phyloP scores from a whole-genome alignment of 23 tunicate genomes.

The Oikopleura dioica region DNA sequence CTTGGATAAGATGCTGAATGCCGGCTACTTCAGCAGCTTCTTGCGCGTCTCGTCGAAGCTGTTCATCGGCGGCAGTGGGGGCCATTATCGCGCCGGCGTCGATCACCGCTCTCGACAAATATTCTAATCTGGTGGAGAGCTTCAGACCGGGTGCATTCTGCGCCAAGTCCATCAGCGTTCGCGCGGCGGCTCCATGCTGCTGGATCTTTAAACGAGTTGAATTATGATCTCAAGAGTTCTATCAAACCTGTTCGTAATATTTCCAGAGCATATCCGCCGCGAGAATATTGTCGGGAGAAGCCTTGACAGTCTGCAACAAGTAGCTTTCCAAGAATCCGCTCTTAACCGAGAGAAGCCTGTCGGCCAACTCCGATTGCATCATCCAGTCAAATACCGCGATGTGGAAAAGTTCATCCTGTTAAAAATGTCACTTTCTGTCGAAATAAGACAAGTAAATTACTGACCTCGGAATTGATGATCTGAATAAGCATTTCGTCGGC shows the following conservation, averaged over 20 bases:
- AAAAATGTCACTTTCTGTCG: conserved; percentile 20
- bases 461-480: neutral
- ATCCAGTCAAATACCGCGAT: conserved; percentile 76
- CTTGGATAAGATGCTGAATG: neutral
- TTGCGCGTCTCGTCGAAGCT: conserved; percentile 48
- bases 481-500: conserved; percentile 1
- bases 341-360: conserved; percentile 4
- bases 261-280: conserved; percentile 72
- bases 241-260: conserved; percentile 43
- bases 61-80: conserved; percentile 30
- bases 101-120: conserved; percentile 66
- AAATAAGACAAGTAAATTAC: neutral
- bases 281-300: conserved; percentile 13
- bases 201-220: neutral
- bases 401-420: conserved; percentile 61
- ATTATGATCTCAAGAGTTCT: neutral
- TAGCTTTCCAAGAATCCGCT: neutral
- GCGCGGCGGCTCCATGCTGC: neutral
- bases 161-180: neutral
- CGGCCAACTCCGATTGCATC: conserved; percentile 28
- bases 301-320: conserved; percentile 14
- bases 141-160: conserved; percentile 18
- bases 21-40: conserved; percentile 43
- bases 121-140: conserved; percentile 36
- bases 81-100: conserved; percentile 44